Conservation (phyloP, 2,888 invertebrate species). For the Tipula lateralis region DNA sequence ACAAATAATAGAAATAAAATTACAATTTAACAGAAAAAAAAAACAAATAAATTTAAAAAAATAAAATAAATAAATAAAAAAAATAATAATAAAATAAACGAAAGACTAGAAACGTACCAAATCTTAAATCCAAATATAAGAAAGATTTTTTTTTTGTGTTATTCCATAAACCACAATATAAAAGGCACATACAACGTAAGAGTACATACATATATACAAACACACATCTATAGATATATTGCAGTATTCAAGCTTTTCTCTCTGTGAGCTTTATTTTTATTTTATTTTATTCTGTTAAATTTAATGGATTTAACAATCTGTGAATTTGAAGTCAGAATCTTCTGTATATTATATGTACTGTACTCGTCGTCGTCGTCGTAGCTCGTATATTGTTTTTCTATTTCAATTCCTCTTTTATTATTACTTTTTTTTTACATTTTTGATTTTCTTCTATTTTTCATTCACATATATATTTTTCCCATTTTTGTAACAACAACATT, state of each 20-base stretch:
- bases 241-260: neutral
- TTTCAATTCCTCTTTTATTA: neutral
- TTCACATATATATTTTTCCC: neutral
- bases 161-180: slow-evolving; percentile 7
- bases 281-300: slow-evolving; percentile 13
- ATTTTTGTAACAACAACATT: neutral
- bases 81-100: neutral
- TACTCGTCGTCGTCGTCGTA: neutral
- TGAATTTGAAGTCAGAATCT: slow-evolving; percentile 19
- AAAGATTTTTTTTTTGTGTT: neutral
- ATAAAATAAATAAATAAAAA: slow-evolving; percentile 19
- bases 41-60: neutral
- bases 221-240: neutral
- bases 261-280: slow-evolving; percentile 15
- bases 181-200: neutral
- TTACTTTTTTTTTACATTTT: slow-evolving; percentile 2
- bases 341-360: neutral
- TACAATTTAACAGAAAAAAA: slow-evolving; percentile 13
- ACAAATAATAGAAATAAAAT: slow-evolving; percentile 24
- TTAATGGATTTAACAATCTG: slow-evolving; percentile 24
- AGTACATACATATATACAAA: neutral
- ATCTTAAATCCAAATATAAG: slow-evolving; percentile 8
- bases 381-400: slow-evolving; percentile 9
- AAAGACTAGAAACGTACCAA: neutral
- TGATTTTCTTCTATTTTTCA: slow-evolving; percentile 11